phyloP scores from a whole-genome alignment of 53 echinoderm and acorn worm species.

The Holothuria scabra region DNA sequence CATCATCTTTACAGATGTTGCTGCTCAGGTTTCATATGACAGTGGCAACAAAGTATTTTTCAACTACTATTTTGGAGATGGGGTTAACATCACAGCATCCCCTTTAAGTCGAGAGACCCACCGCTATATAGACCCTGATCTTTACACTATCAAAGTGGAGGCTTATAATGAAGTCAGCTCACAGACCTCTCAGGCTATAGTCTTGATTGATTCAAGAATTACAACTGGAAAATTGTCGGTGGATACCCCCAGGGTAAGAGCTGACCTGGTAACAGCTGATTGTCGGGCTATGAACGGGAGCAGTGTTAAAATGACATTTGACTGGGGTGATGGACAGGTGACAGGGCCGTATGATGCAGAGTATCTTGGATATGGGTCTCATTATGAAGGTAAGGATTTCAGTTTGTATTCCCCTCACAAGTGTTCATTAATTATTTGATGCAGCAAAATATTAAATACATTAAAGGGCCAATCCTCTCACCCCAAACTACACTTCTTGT shows the following conservation, averaged over 20 bases:
- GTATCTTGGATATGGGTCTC: constrained; percentile 52
- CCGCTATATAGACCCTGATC: constrained; percentile 50
- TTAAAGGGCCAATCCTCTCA: too few species aligned
- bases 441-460: too few species aligned
- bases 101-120: constrained; percentile 41
- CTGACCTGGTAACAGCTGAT: constrained; percentile 52
- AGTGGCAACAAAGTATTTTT: constrained; percentile 79
- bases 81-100: constrained; percentile 25
- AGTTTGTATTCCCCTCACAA: too few species aligned
- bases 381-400: constrained; percentile 56
- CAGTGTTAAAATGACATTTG: constrained; percentile 71
- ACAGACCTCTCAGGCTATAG: constrained; percentile 32
- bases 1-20: constrained; percentile 59
- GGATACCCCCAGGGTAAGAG: constrained; percentile 61
- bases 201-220: constrained; percentile 80
- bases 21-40: constrained; percentile 37
- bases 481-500: too few species aligned
- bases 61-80: constrained; percentile 72
- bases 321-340: constrained; percentile 80
- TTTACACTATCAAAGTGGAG: constrained; percentile 55
- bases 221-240: constrained; percentile 45
- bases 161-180: constrained; percentile 71
- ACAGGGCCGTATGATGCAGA: constrained; percentile 57
- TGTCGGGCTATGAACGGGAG: constrained; percentile 79
- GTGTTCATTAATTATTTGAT: too few species aligned